Evolutionary conservation across 2,797 vertebrate species (phyloP), one percentile per base, ranked within the genome.

Genomic region (Sarcophilus harrisii): DNA sequence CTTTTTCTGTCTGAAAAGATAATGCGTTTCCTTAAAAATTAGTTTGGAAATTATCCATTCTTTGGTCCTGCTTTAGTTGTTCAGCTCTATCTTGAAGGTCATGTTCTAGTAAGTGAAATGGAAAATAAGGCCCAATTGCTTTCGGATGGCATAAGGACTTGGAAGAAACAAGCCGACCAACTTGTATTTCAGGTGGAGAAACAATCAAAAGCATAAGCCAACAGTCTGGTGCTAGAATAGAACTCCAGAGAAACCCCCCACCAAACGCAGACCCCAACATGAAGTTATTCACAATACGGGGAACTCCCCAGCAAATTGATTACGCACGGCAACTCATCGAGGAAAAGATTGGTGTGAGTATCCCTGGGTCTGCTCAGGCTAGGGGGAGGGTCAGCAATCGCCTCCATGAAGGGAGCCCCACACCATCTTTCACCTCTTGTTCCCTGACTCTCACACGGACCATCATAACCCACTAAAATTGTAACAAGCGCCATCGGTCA

Each of bases 131-230:
- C 28, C 45, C 62, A n/a, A 92, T 73, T 92, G 57, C 92, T 95
- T 27, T 91, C 57, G 93, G 10, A 24, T 57, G 60, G 62, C 13
- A 38, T 94, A 24, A 27, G 92, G 66, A 73, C 21, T 38, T 73
- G 66, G 95, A 52, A 92, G 54, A 94, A 91, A 95, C 66, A 8
- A 38, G 57, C 0, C 96, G 27, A 11, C 66, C n/a, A 3, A 95
- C 16, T 93, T 98, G 38, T 14, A 0, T 97, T 98, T 91, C 97
- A 99, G 99, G 99, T 97, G 99, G 99, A 94, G 99, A 99, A 99
- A 99, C 99, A 58, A 99, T 99, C 97, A 99, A 99, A 97, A 99
- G 99, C 96, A 99, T 99, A 98, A 99, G 99, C 97, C 99, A 99
- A 81, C 99, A 99, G 97, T 99, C 99, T 16, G 99, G 99, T 97